Evolutionary conservation across 1,140 invertebrate species (phyloP).

Genomic region (Lerema accius): DNA sequence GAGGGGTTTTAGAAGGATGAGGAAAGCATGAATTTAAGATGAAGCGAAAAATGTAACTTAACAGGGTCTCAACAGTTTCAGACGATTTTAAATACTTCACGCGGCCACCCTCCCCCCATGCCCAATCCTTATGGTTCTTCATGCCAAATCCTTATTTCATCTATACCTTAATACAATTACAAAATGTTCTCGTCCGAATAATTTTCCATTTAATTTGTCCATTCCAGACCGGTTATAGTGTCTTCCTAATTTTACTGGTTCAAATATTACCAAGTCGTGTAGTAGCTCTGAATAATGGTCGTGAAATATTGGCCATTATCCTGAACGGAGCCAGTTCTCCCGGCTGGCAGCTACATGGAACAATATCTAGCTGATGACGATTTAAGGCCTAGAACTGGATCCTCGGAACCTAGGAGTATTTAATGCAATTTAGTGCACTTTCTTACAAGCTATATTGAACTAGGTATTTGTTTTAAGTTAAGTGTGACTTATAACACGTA

Average conservation of each 20-base stretch:
- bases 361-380: slow-evolving; percentile 37
- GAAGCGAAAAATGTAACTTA: too few relatives aligned
- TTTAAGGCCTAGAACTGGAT: slow-evolving; percentile 29
- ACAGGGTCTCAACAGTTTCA: too few relatives aligned
- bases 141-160: too few relatives aligned
- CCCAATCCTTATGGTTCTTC: too few relatives aligned
- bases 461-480: slow-evolving; percentile 12
- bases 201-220: not conserved
- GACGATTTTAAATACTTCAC: too few relatives aligned
- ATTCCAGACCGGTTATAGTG: not conserved
- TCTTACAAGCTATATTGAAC: slow-evolving; percentile 1
- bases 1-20: too few relatives aligned
- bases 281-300: slow-evolving; percentile 37
- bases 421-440: not conserved
- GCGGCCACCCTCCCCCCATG: too few relatives aligned
- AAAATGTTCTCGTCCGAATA: too few relatives aligned
- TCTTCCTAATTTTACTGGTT: not conserved
- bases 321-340: slow-evolving; percentile 12
- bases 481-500: too few relatives aligned
- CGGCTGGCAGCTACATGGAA: slow-evolving; percentile 17
- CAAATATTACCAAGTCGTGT: slow-evolving; percentile 6
- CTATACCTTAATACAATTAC: too few relatives aligned
- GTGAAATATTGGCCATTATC: slow-evolving; percentile 42
- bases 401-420: slow-evolving; percentile 8
- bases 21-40: too few relatives aligned